Percentiles rank a stretch among this genome's conserved stretches.
These are phyloP conservation scores for Apis mellifera DNA, from an alignment of 1,140 invertebrate species.

Conservation along the genomic window Amel_HAv3.1 CM009940.2:8630501-8631000, in stretches of 20 bases:
- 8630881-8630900: neutral
- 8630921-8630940: conserved; percentile 71
- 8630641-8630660: neutral
- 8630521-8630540: conserved; percentile 28
- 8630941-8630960: conserved; percentile 56
- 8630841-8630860: conserved; percentile 4
- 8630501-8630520: conserved; percentile 29
- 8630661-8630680: neutral
- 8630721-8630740: neutral
- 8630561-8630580: neutral
- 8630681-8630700: neutral
- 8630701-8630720: neutral
- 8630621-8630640: neutral
- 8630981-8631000: conserved; percentile 67
- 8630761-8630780: conserved; percentile 48
- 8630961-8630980: conserved; percentile 43
- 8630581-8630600: neutral
- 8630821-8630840: neutral
- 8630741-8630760: conserved; percentile 48
- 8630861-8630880: neutral
- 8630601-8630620: no score
- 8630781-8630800: conserved; percentile 60
- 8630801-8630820: conserved; percentile 4
- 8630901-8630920: conserved; percentile 69
- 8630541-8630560: neutral